Evolutionary conservation across 2,888 invertebrate species (phyloP).

Genomic region (Athrips mouffetella): DNA sequence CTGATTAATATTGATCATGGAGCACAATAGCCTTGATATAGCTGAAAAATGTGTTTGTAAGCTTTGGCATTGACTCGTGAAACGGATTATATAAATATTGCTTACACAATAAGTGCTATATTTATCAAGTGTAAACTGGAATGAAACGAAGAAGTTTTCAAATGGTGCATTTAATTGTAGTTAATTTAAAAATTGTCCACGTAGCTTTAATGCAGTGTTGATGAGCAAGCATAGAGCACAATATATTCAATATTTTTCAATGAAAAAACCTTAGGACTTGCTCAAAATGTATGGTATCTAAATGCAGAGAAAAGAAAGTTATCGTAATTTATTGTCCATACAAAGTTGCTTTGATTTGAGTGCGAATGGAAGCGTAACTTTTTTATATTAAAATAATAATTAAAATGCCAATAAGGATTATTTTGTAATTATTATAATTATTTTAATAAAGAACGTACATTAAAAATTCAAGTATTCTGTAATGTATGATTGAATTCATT

Average conservation of each 20-base stretch:
- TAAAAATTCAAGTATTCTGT: conserved; percentile 72
- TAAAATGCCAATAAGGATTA: conserved; percentile 70
- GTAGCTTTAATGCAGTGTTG: conserved; percentile 66
- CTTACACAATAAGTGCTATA: conserved; percentile 58
- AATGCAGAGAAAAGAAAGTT: conserved; percentile 38
- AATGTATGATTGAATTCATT: conserved; percentile 77
- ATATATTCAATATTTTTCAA: conserved; percentile 60
- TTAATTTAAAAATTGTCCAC: conserved; percentile 72
- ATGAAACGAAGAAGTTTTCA: conserved; percentile 44
- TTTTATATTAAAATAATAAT: conserved; percentile 62
- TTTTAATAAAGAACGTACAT: conserved; percentile 73
- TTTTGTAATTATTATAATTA: conserved; percentile 76
- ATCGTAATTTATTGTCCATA: conserved; percentile 59
- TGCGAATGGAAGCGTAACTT: conserved; percentile 54
- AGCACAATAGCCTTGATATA: too few species aligned
- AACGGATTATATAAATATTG: conserved; percentile 42
- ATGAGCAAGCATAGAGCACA: conserved; percentile 63
- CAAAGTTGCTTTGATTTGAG: conserved; percentile 58
- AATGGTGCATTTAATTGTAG: conserved; percentile 76
- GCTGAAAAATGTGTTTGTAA: too few species aligned
- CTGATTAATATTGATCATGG: too few species aligned
- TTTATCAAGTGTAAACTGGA: conserved; percentile 41
- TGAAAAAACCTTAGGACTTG: conserved; percentile 51
- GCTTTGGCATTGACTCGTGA: background rate
- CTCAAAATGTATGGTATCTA: conserved; percentile 51